Conservation (phyloP, 2,888 invertebrate species). For the Colostygia pectinataria region DNA sequence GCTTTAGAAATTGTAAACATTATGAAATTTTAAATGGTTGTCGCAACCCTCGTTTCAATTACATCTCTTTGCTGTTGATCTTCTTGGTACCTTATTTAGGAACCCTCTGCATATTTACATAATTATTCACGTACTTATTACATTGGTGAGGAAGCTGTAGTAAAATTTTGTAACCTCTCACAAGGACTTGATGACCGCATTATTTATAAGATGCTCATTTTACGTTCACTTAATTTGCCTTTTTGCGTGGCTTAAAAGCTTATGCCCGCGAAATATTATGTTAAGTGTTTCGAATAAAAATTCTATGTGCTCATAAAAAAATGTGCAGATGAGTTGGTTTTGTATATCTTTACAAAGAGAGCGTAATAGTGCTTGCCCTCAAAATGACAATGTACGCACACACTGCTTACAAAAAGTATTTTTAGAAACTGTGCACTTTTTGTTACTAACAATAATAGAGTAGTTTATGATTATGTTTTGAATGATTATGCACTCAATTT, state of each 20-base stretch:
- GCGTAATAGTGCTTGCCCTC: not conserved
- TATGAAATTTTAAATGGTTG: conserved; percentile 37
- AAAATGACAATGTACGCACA: not conserved
- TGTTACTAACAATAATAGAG: no score
- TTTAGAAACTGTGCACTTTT: no score
- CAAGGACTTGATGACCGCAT: conserved; percentile 50
- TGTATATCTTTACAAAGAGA: not conserved
- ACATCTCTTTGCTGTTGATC: conserved; percentile 38
- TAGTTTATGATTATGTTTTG: no score
- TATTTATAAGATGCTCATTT: conserved; percentile 54
- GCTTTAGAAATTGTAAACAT: conserved; percentile 32
- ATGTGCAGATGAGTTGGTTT: not conserved
- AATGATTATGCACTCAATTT: no score
- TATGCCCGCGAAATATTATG: conserved; percentile 32
- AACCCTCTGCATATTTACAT: conserved; percentile 45
- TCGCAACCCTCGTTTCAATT: conserved; percentile 39
- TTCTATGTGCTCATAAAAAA: conserved; percentile 17
- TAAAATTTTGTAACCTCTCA: conserved; percentile 50
- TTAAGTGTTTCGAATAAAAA: conserved; percentile 30
- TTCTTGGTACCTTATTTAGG: conserved; percentile 37
- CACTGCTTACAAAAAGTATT: no score
- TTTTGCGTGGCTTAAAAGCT: conserved; percentile 36
- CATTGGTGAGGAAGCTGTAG: conserved; percentile 43
- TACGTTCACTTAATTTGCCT: conserved; percentile 52
- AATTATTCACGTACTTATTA: conserved; percentile 52